Evolutionary conservation across 2,888 invertebrate species (phyloP).

Genomic region (Ochlodes sylvanus): DNA sequence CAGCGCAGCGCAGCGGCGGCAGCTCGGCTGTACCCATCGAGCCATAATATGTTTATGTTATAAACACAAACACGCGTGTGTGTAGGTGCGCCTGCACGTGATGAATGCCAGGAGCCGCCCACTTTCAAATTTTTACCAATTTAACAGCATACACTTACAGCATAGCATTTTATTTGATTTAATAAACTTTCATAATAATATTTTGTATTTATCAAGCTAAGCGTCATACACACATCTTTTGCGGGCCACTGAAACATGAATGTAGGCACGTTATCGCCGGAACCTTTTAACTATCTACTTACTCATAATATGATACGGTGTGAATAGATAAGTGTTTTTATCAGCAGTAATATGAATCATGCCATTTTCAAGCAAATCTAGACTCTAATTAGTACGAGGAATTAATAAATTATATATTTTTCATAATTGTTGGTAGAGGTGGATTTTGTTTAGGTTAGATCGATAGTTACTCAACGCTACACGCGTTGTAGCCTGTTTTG

Average conservation of each 20-base stretch:
- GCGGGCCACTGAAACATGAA: slow-evolving; percentile 11
- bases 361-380: slow-evolving; percentile 4
- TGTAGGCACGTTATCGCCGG: slow-evolving; percentile 27
- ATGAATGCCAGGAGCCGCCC: slow-evolving; percentile 76
- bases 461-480: background rate
- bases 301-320: slow-evolving; percentile 16
- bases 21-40: slow-evolving; percentile 43
- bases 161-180: background rate
- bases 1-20: slow-evolving; percentile 43
- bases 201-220: background rate
- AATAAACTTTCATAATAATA: background rate
- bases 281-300: slow-evolving; percentile 13
- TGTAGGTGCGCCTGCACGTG: slow-evolving; percentile 66
- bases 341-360: slow-evolving; percentile 28
- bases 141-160: slow-evolving; percentile 15
- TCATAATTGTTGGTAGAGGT: background rate
- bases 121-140: slow-evolving; percentile 51
- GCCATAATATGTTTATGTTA: slow-evolving; percentile 81
- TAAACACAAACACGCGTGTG: slow-evolving; percentile 66
- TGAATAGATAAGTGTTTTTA: slow-evolving; percentile 30
- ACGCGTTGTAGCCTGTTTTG: background rate
- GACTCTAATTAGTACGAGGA: background rate
- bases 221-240: background rate
- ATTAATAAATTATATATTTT: slow-evolving; percentile 1
- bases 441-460: background rate